These are phyloP conservation scores for Dendrocincla fuliginosa DNA, from an alignment of 2,797 vertebrate genomes.

Conservation along the genomic window DNA sequence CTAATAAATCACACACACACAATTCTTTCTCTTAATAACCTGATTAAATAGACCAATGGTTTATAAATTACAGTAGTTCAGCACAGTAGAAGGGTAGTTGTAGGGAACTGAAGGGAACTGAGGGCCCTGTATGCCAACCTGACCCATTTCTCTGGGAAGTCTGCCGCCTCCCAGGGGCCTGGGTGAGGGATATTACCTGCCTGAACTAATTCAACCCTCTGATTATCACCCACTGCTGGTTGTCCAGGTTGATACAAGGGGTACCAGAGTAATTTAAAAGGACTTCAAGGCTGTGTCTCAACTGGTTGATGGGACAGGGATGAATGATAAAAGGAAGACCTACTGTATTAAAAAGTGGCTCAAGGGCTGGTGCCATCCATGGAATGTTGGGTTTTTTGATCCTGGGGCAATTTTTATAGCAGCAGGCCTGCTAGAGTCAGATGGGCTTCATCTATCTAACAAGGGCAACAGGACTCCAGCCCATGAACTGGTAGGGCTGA, in stretches of 20 bases:
- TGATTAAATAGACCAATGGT: background rate
- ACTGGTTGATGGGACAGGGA: background rate
- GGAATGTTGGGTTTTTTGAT: background rate
- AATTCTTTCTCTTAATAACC: background rate
- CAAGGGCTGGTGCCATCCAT: background rate
- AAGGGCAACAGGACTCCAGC: background rate
- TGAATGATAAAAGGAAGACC: background rate
- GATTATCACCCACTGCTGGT: background rate
- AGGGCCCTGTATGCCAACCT: background rate
- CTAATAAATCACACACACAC: rapidly evolving
- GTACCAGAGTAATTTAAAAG: background rate
- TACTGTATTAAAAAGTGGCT: background rate
- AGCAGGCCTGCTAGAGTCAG: background rate
- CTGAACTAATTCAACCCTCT: background rate
- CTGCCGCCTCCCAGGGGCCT: background rate
- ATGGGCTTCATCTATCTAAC: background rate
- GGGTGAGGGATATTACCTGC: background rate
- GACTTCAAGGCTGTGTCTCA: background rate
- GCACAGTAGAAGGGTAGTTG: background rate
- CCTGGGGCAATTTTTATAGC: background rate
- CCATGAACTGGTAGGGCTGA: background rate
- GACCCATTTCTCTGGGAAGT: background rate
- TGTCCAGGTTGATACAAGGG: background rate
- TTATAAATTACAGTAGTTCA: background rate
- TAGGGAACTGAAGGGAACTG: background rate